Base-by-base conservation (phyloP, 2,113 vertebrate genomes). In the Oenanthe melanoleuca region DNA sequence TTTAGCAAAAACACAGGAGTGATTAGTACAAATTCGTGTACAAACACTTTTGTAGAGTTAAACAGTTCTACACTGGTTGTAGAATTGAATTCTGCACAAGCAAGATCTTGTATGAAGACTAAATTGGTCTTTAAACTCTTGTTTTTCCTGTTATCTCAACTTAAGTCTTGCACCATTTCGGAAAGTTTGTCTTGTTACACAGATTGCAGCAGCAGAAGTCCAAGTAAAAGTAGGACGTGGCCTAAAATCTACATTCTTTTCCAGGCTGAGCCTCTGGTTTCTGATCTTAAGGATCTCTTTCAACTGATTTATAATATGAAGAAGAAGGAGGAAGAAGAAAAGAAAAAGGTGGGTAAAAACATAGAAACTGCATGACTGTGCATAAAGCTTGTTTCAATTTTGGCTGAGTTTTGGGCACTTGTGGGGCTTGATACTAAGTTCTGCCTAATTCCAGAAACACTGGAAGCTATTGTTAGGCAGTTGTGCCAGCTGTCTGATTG, bases 211-310 rank as follows among this genome's bases (percentile, higher is more conserved):
- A 59, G 26, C 22, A 57, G 31, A 93, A 63, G 11, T 42, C 21
- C 2, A 61, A 9, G 17, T 24, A 33, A 21, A 66, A 74, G 19
- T 34, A 65, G 5, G 19, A n/a, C 4, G 8, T 34, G 31, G 12
- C 23, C 19, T 75, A 56, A 53, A 92, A 71, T 13, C 19, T 93
- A 72, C 49, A 5, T 74, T 40, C 14, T 80, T 31, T 95, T 95
- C 80, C 90, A 99, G 99, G 99, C 99, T 9, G 99, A 99, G 86
- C 98, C 99, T 13, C 96, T 99, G 83, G 99, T 99, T 37, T 94
- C 99, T 26, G 99, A 99, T 92, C 98, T 99, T 71, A 99, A 99
- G 96, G 99, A 99, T 90, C 98, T 99, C 40, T 99, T 99, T 91
- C 99, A 99, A 92, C 96, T 99, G 92, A 99, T 99, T 92, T 99